A percentile compares a stretch with the other conserved stretches of the same genome.
These are phyloP conservation scores for Lycodopsis pacificus DNA, from an alignment of 2,797 vertebrate species.

Conservation along the genomic window DNA sequence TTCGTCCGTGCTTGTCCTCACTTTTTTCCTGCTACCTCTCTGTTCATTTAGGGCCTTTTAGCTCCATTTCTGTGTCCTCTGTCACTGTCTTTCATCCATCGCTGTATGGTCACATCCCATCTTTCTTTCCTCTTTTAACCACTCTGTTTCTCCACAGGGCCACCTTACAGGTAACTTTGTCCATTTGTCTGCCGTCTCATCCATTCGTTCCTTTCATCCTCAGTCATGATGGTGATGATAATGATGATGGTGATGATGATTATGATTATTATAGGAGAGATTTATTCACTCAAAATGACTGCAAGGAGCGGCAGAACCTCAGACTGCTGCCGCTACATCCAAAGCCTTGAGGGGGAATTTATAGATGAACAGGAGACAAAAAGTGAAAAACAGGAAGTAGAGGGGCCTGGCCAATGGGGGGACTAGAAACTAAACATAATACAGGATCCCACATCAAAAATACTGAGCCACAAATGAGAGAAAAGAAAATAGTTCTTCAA, in stretches of 20 bases:
- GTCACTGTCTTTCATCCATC: constrained; percentile 29
- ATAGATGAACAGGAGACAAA: constrained; percentile 77
- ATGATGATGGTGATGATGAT: constrained; percentile 57
- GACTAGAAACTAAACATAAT: constrained; percentile 55
- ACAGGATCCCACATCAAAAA: constrained; percentile 33
- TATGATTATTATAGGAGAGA: constrained; percentile 60
- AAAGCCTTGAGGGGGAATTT: constrained; percentile 83
- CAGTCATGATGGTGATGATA: constrained; percentile 46
- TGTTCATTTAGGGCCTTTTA: constrained; percentile 51
- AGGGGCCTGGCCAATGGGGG: constrained; percentile 77
- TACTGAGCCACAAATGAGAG: constrained; percentile 6
- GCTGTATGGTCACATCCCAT: constrained; percentile 29
- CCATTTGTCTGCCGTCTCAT: constrained; percentile 67
- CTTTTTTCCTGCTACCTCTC: constrained; percentile 16
- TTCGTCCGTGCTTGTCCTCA: constrained; percentile 6
- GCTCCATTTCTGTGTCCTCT: constrained; percentile 50
- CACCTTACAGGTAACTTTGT: constrained; percentile 88
- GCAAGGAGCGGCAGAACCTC: constrained; percentile 82
- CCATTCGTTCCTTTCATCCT: constrained; percentile 52
- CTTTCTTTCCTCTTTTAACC: constrained; percentile 46
- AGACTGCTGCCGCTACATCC: constrained; percentile 63
- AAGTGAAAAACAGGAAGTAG: constrained; percentile 58
- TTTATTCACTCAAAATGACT: constrained; percentile 63
- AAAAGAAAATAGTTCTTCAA: constrained; percentile 26
- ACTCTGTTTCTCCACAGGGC: constrained; percentile 79